Base-by-base conservation (phyloP, 2,797 vertebrate species). In the Mastacembelus armatus region DNA sequence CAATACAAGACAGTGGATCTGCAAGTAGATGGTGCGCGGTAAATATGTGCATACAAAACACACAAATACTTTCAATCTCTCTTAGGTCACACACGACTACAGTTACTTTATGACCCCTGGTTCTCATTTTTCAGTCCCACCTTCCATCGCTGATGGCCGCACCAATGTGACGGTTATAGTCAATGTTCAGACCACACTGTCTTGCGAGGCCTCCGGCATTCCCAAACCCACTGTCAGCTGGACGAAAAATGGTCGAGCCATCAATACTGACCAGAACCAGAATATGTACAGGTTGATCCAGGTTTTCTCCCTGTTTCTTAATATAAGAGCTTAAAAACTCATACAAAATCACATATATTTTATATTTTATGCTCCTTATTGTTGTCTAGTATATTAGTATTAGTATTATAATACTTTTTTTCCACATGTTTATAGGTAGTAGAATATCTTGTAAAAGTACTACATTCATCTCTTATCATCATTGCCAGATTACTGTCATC, bases 231-330 rank as follows among this genome's bases (percentile, higher is more conserved):
- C 85, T 0, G 36, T 98, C 80, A 91, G 47, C 60, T 99, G 98
- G 98, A 96, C 78, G 0, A 99, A 95, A 89, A 95, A 97, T 10
- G 92, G 93, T 0, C 93, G 86, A 10, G 68, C 83, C 63, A 94
- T 99, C 80, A 96, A 88, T 81, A 90, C 95, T 64, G 95, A 99
- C 87, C 95, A 97, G 85, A 96, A 97, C 87, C 96, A 98, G 88
- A 99, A 97, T 88, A 95, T 93, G 50, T 99, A 97, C 93, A 97
- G 98, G 98, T 99, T 87, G 86, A 90, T 83, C 86, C 85, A 91
- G 83, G 85, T 92, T 92, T 93, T 85, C 61, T 84, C 73, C 85
- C 79, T 81, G 59, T 81, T 87, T 72, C 54, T 52, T 75, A 42
- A 66, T 67, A 44, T 35, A 55, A 60, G 18, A 57, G 48, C 12